Conservation (phyloP, 2,888 invertebrate genomes). For the Coremacera marginata region DNA sequence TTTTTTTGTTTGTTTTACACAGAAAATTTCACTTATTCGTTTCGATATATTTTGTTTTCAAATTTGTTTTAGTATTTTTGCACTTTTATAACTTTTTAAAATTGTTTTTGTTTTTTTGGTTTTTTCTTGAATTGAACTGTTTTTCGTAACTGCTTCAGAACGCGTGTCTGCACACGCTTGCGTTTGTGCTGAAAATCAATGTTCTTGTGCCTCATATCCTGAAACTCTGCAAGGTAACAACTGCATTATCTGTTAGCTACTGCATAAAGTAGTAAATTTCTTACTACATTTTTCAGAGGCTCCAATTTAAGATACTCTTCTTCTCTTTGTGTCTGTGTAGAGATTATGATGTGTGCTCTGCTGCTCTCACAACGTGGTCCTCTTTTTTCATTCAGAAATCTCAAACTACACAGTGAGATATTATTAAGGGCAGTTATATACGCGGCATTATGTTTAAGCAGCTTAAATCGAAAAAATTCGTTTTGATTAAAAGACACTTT, state of each 20-base stretch:
- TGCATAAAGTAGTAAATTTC: not conserved
- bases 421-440: not conserved
- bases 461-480: too few species aligned
- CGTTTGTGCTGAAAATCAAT: constrained; percentile 28
- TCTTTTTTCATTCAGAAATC: not conserved
- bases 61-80: not conserved
- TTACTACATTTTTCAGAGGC: not conserved
- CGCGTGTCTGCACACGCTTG: constrained; percentile 7
- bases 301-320: not conserved
- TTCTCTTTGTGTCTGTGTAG: not conserved
- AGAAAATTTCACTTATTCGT: too few species aligned
- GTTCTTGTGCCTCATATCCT: constrained; percentile 20
- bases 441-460: too few species aligned
- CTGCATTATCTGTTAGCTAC: not conserved
- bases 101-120: not conserved
- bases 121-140: constrained; percentile 4
- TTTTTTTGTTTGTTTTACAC: too few species aligned
- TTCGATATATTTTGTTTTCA: too few species aligned
- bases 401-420: not conserved
- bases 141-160: constrained; percentile 5
- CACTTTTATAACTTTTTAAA: not conserved
- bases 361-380: not conserved
- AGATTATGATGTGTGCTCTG: not conserved
- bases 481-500: too few species aligned
- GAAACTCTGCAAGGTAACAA: not conserved